phyloP scores from a whole-genome alignment of 2,888 invertebrate species.

The Vesta saturnalis region DNA sequence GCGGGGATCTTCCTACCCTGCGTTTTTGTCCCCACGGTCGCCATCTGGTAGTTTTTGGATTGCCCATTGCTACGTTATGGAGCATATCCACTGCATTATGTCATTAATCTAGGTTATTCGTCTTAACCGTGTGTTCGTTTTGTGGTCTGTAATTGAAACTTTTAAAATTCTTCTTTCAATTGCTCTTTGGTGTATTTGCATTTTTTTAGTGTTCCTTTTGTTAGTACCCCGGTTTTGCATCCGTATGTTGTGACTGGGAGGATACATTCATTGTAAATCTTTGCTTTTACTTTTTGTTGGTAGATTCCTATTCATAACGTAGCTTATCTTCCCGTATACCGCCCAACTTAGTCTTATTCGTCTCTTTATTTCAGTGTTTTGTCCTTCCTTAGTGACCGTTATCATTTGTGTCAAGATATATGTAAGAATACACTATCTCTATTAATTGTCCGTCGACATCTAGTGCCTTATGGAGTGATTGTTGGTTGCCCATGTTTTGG shows the following conservation, averaged over 20 bases:
- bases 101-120: neutral
- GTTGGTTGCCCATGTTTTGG: conserved; percentile 4
- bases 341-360: too few relatives aligned
- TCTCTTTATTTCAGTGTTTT: neutral
- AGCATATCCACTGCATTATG: neutral
- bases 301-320: conserved; percentile 6
- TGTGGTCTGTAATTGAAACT: conserved; percentile 4
- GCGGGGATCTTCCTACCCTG: too few relatives aligned
- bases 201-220: too few relatives aligned
- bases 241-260: too few relatives aligned
- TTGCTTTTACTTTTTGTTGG: neutral
- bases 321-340: neutral
- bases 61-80: neutral
- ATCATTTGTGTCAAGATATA: conserved; percentile 7
- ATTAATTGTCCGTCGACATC: conserved; percentile 1
- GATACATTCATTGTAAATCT: too few relatives aligned
- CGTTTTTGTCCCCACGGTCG: neutral
- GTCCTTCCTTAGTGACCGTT: conserved; percentile 2
- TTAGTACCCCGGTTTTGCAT: too few relatives aligned
- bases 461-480: conserved; percentile 1
- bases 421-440: neutral
- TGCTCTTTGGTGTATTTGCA: too few relatives aligned
- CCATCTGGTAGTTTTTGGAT: neutral
- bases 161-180: conserved; percentile 10
- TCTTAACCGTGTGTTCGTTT: neutral